A percentile compares a stretch with the other conserved stretches of the same genome.
These are phyloP conservation scores for Antennarius maculatus DNA, from an alignment of 2,797 vertebrate genomes.

Conservation along the genomic window DNA sequence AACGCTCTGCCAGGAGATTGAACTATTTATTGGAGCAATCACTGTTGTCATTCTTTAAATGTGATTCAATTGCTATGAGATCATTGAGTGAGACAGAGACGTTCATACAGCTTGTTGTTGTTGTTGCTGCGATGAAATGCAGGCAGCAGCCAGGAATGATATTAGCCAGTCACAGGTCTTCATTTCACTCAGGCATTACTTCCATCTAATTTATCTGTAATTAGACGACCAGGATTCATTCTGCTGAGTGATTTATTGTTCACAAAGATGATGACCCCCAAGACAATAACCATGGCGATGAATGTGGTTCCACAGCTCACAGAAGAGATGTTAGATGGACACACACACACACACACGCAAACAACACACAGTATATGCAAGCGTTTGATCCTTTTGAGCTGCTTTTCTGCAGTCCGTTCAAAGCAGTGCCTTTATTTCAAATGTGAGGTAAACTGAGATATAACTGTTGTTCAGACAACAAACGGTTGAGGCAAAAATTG, in stretches of 20 bases:
- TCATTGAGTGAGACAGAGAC: not conserved
- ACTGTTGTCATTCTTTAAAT: not conserved
- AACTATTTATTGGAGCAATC: not conserved
- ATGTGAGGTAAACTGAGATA: not conserved
- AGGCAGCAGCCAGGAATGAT: slow-evolving; percentile 19
- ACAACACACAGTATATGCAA: not conserved
- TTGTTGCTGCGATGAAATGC: not conserved
- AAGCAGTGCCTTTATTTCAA: too few species aligned
- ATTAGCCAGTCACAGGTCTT: slow-evolving; percentile 26
- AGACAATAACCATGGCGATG: slow-evolving; percentile 63
- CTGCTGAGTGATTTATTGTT: slow-evolving; percentile 70
- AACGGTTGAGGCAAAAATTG: too few species aligned
- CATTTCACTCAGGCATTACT: slow-evolving; percentile 54
- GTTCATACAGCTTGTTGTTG: not conserved
- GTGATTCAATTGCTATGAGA: not conserved
- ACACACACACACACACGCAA: slow-evolving; percentile 1
- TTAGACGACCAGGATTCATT: slow-evolving; percentile 67
- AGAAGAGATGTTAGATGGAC: slow-evolving; percentile 18
- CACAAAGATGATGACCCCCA: slow-evolving; percentile 36
- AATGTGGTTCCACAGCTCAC: slow-evolving; percentile 21
- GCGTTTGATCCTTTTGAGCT: not conserved
- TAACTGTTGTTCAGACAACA: too few species aligned
- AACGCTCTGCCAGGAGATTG: not conserved
- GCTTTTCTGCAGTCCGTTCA: too few species aligned
- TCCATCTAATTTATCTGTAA: slow-evolving; percentile 67